Evolutionary conservation across 2,113 vertebrate species (phyloP), one percentile per base, ranked within the genome.

Genomic region (Hoplias malabaricus): DNA sequence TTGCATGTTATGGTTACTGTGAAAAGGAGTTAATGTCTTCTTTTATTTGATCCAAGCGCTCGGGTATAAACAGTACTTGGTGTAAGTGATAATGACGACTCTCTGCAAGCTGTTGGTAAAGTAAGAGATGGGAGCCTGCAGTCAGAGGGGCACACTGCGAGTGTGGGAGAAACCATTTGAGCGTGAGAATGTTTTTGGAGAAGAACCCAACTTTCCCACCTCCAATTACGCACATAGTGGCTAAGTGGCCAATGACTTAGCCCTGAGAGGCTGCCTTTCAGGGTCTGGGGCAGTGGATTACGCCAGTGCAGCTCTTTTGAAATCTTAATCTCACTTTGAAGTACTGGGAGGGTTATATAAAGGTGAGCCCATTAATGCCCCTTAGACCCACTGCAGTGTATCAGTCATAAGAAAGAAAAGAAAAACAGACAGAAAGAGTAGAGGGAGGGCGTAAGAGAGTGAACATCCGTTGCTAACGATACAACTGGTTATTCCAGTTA

Each of bases 301-400:
- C n/a, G 25, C 71, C 9, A 11, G 36, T 21, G 23, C 46, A 62
- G 43, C 31, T 31, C 59, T 73, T 84, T 81, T 72, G 72, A 75
- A 85, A 80, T 83, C 83, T 87, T 89, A 84, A 89, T 90, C 86
- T 88, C 57, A 10, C 89, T 92, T 92, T 90, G 89, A 91, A 89
- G 88, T 88, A 27, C 29, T 50, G 43, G 21, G 78, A 69, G 72
- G 83, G 84, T 88, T 87, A 83, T 27, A 53, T 75, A 78, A 88
- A 88, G 85, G 83, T 86, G 84, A 88, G 78, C 71, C 72, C 80
- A 62, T 84, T 82, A 84, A 76, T 69, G 77, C 73, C 71, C 50
- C 69, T 50, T 36, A 38, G 68, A 72, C 43, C 56, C 56, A 36
- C 56, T 48, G 19, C 59, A 57, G n/a, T 0, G 19, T 3, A 43